Evolutionary conservation across 2,888 invertebrate genomes (phyloP).

Genomic region (Mantis religiosa): DNA sequence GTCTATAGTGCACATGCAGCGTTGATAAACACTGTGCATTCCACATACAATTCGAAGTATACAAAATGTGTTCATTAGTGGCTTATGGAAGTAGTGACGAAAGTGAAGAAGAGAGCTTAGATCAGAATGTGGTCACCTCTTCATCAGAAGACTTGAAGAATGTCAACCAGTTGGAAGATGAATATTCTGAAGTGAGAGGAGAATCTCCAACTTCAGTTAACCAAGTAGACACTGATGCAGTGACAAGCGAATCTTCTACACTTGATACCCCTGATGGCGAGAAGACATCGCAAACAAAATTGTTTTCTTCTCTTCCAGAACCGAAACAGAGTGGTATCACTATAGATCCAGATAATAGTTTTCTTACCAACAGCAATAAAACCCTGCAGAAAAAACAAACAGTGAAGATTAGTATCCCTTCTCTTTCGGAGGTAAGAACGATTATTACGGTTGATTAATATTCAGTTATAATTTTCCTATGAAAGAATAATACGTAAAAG

Average conservation of each 20-base stretch:
- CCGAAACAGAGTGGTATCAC: conserved; percentile 41
- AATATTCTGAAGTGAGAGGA: not conserved
- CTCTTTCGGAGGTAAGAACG: conserved; percentile 56
- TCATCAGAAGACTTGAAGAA: conserved; percentile 38
- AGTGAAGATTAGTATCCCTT: conserved; percentile 65
- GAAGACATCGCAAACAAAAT: not conserved
- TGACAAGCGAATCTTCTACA: not conserved
- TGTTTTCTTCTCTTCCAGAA: conserved; percentile 45
- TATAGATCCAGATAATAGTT: conserved; percentile 62
- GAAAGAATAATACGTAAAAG: too few relatives aligned
- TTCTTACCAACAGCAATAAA: conserved; percentile 36
- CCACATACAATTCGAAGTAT: too few relatives aligned
- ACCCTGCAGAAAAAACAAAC: conserved; percentile 42
- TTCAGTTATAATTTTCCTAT: too few relatives aligned
- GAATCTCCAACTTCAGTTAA: not conserved
- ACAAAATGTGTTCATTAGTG: conserved; percentile 49
- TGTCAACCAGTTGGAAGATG: not conserved
- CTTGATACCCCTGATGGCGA: not conserved
- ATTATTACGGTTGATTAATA: too few relatives aligned
- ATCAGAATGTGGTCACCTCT: conserved; percentile 37
- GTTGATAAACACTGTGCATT: too few relatives aligned
- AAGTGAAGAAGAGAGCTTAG: conserved; percentile 45
- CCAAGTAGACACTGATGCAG: not conserved
- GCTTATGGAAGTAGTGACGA: conserved; percentile 53
- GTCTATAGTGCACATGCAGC: too few relatives aligned